phyloP scores from a whole-genome alignment of 1,140 invertebrate species.

The Cyphomyrmex costatus region DNA sequence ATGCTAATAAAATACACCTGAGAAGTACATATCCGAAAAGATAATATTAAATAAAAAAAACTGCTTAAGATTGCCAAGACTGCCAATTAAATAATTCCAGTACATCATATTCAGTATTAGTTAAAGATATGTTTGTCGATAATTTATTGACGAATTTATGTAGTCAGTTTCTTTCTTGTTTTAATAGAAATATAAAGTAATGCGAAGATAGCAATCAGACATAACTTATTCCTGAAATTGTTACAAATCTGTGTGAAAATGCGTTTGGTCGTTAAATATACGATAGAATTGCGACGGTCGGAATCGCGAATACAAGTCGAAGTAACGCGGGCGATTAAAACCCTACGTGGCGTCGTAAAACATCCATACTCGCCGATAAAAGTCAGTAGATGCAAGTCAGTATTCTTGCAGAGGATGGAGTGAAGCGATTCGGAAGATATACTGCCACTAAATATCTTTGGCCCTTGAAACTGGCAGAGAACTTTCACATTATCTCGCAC shows the following conservation, averaged over 20 bases:
- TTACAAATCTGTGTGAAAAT: not conserved
- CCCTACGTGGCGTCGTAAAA: constrained; percentile 47
- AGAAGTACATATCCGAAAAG: too few relatives aligned
- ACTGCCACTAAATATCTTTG: constrained; percentile 72
- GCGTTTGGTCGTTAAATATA: not conserved
- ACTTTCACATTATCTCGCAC: constrained; percentile 66
- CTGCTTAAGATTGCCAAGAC: not conserved
- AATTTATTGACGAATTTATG: not conserved
- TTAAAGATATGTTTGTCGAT: not conserved
- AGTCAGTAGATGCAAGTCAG: constrained; percentile 57
- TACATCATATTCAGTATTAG: not conserved
- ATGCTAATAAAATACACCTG: not conserved
- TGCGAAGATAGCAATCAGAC: not conserved
- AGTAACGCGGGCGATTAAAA: constrained; percentile 61
- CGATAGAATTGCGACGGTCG: constrained; percentile 9
- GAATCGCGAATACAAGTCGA: constrained; percentile 12
- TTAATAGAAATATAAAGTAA: not conserved
- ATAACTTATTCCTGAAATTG: not conserved
- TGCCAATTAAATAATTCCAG: not conserved
- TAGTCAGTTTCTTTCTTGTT: not conserved
- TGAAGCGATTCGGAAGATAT: constrained; percentile 72
- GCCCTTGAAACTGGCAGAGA: constrained; percentile 27
- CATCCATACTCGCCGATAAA: constrained; percentile 66
- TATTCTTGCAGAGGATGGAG: constrained; percentile 54
- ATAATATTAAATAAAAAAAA: too few relatives aligned